phyloP scores from a whole-genome alignment of 1,140 invertebrate genomes.

The Pseudomyrmex cubaensis region DNA sequence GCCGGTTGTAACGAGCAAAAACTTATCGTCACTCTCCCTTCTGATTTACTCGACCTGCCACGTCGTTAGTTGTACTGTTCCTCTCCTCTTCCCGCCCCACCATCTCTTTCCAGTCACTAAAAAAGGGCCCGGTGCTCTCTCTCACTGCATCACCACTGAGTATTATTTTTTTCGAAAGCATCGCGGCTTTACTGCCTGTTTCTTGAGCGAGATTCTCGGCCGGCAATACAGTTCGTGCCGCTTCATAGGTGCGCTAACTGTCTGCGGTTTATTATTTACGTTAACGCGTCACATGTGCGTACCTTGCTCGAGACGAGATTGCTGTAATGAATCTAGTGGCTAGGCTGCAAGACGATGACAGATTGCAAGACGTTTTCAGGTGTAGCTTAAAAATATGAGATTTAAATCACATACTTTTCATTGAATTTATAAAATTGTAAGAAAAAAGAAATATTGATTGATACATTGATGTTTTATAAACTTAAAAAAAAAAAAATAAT shows the following conservation, averaged over 20 bases:
- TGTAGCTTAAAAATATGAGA: neutral
- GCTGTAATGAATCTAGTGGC: neutral
- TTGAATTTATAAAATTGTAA: slow-evolving; percentile 7
- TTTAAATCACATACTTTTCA: neutral
- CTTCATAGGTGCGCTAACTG: neutral
- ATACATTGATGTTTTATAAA: too few species aligned
- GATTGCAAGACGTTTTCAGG: neutral
- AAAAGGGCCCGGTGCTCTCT: slow-evolving; percentile 59
- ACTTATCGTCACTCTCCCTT: slow-evolving; percentile 79
- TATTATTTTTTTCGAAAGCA: slow-evolving; percentile 47
- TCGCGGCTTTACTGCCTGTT: neutral
- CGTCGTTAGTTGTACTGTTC: slow-evolving; percentile 73
- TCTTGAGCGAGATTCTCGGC: slow-evolving; percentile 4
- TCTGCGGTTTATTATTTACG: neutral
- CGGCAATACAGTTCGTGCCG: neutral
- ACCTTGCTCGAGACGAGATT: neutral
- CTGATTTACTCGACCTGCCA: slow-evolving; percentile 78
- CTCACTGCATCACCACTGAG: slow-evolving; percentile 55
- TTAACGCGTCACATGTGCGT: neutral
- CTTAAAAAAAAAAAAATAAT: too few species aligned
- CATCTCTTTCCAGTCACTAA: slow-evolving; percentile 34
- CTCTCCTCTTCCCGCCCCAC: neutral
- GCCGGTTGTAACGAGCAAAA: slow-evolving; percentile 79
- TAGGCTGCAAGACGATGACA: neutral
- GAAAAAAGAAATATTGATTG: neutral